phyloP scores from a whole-genome alignment of 2,888 invertebrate genomes.

The Lepidonotus clava region DNA sequence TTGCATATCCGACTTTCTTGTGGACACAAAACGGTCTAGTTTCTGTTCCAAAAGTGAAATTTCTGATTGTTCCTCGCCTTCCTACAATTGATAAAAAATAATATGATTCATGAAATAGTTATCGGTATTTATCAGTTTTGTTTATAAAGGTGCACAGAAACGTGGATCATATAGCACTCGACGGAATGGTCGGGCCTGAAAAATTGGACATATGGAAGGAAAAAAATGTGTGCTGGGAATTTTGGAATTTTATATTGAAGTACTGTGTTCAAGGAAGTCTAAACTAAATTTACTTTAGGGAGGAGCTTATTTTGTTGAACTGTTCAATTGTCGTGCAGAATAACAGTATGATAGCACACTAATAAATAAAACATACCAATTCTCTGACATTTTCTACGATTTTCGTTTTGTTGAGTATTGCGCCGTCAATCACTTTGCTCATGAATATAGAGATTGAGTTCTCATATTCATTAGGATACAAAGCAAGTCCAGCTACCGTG shows the following conservation, averaged over 20 bases:
- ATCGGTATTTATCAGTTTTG: not conserved
- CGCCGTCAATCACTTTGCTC: not conserved
- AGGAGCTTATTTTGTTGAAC: not conserved
- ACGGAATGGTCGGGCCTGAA: too few species aligned
- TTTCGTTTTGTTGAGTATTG: not conserved
- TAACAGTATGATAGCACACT: not conserved
- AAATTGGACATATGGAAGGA: too few species aligned
- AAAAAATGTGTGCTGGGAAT: not conserved
- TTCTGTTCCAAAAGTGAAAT: not conserved
- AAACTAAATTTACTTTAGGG: not conserved
- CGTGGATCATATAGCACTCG: not conserved
- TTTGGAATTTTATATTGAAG: not conserved
- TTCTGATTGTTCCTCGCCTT: constrained; percentile 10
- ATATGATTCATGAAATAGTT: not conserved
- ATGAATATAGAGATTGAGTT: not conserved
- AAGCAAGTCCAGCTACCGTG: not conserved
- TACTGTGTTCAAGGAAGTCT: not conserved
- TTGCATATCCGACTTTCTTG: not conserved
- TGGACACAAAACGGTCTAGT: not conserved
- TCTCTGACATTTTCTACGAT: not conserved
- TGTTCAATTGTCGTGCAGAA: not conserved
- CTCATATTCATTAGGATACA: not conserved
- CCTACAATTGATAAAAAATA: not conserved
- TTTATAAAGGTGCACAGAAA: too few species aligned
- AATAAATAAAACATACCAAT: not conserved